phyloP scores from a whole-genome alignment of 2,113 vertebrate genomes.

The Mesitornis unicolor region DNA sequence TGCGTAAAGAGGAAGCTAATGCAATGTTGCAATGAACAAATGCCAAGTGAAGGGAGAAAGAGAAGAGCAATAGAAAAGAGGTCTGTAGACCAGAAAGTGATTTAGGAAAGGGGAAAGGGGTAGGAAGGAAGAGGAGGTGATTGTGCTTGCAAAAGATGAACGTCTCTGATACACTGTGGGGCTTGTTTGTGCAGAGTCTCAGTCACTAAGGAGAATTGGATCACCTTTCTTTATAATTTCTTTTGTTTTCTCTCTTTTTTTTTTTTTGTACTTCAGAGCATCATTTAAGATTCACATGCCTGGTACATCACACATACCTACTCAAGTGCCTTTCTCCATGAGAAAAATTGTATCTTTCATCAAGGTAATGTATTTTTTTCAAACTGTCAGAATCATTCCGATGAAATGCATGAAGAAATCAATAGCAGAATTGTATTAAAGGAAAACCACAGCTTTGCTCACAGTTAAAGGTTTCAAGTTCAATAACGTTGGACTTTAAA shows the following conservation, averaged over 20 bases:
- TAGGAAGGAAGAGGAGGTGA: not conserved
- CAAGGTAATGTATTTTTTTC: conserved; percentile 55
- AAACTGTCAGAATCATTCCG: conserved; percentile 58
- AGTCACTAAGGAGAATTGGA: not conserved
- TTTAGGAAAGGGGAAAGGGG: not conserved
- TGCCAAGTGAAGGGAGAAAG: not conserved
- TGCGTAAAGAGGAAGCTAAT: not conserved
- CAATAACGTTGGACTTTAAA: conserved; percentile 42
- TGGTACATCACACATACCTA: conserved; percentile 23
- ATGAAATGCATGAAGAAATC: conserved; percentile 60
- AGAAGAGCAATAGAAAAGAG: not conserved
- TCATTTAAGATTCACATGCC: conserved; percentile 19
- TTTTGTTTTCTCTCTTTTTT: not conserved
- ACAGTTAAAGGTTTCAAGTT: conserved; percentile 55
- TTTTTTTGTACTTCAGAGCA: not conserved
- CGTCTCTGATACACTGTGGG: not conserved
- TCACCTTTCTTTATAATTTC: not conserved
- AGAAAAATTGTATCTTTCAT: conserved; percentile 56
- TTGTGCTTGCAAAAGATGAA: not conserved
- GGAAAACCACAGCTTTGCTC: conserved; percentile 53
- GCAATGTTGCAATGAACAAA: not conserved
- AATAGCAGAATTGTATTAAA: conserved; percentile 66
- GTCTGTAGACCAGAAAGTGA: not conserved
- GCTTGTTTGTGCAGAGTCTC: not conserved
- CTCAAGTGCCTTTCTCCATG: conserved; percentile 8